phyloP scores from a whole-genome alignment of 2,888 invertebrate genomes.

The Calliopum simillimum region DNA sequence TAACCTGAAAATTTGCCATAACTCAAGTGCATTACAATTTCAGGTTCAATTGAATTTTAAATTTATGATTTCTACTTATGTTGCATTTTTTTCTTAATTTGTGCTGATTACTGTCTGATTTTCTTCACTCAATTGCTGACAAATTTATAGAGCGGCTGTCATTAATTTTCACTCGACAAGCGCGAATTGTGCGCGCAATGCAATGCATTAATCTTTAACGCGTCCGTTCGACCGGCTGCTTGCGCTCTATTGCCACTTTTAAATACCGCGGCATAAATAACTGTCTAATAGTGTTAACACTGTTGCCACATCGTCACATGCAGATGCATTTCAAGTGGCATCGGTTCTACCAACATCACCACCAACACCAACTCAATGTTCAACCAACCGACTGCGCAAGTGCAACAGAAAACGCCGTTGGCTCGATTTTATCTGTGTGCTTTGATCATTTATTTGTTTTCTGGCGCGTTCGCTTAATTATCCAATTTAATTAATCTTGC shows the following conservation, averaged over 20 bases:
- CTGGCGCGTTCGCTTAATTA: constrained; percentile 62
- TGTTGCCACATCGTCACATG: constrained; percentile 20
- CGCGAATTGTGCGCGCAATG: constrained; percentile 21
- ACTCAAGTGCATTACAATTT: no score
- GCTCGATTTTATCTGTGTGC: constrained; percentile 14
- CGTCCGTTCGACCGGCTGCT: not conserved
- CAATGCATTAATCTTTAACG: not conserved
- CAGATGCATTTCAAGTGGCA: constrained; percentile 33
- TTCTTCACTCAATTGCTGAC: constrained; percentile 56
- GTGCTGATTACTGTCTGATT: no score
- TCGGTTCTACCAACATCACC: not conserved
- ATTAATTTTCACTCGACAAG: constrained; percentile 51
- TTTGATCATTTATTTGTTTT: constrained; percentile 37
- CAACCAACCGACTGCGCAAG: constrained; percentile 2
- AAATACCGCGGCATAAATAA: constrained; percentile 30
- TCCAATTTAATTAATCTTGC: constrained; percentile 60
- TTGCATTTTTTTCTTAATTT: no score
- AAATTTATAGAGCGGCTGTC: constrained; percentile 63
- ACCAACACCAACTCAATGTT: constrained; percentile 3
- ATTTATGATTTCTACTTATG: no score
- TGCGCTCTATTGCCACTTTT: constrained; percentile 18
- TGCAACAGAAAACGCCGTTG: not conserved
- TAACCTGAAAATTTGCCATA: no score
- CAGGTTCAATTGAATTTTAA: no score
- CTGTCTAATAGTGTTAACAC: constrained; percentile 21